phyloP scores from a whole-genome alignment of 2,113 vertebrate species.

The Psephotus haematonotus region DNA sequence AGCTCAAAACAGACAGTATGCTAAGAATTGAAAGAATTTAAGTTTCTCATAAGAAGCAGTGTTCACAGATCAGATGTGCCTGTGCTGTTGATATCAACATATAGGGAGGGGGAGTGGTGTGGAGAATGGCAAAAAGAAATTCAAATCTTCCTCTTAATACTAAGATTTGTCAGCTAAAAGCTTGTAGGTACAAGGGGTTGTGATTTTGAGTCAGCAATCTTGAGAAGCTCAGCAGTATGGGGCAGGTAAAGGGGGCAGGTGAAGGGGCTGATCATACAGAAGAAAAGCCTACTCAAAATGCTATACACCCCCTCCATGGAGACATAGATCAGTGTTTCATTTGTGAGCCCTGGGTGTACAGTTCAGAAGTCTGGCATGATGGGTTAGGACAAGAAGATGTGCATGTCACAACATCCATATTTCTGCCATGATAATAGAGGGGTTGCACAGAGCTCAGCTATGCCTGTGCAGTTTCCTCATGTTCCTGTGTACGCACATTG shows the following conservation, averaged over 20 bases:
- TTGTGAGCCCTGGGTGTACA: background rate
- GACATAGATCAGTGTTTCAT: fast-evolving
- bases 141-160: background rate
- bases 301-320: background rate
- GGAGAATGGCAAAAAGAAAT: background rate
- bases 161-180: background rate
- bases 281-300: background rate
- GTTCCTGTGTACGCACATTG: fast-evolving
- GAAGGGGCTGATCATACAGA: background rate
- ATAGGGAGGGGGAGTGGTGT: background rate
- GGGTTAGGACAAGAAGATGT: background rate
- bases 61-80: background rate
- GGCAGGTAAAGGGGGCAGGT: background rate
- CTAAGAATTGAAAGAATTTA: background rate
- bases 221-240: background rate
- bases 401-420: background rate
- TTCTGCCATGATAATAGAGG: background rate
- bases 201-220: background rate
- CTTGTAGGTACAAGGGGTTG: background rate
- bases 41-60: background rate
- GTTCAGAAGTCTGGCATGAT: background rate
- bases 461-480: fast-evolving
- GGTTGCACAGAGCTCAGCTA: background rate
- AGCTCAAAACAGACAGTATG: background rate
- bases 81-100: background rate